Evolutionary conservation across 2,113 vertebrate genomes (phyloP).

Genomic region (Gnathonemus longibarbis): DNA sequence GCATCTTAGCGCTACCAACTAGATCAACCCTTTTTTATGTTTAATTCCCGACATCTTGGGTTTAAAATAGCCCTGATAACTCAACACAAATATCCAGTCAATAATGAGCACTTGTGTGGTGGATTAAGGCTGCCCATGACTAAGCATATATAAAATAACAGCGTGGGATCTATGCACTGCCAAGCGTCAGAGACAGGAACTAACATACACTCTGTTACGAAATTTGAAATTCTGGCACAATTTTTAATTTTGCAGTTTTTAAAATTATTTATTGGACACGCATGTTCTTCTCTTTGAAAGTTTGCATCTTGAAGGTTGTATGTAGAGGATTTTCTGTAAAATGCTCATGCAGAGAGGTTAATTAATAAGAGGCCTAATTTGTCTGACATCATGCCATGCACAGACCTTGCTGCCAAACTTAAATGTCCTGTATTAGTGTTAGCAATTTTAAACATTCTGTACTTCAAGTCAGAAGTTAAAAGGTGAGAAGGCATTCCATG

Average conservation of each 20-base stretch:
- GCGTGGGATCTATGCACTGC: not conserved
- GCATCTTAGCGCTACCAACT: not conserved
- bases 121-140: not conserved
- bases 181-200: not conserved
- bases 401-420: not conserved
- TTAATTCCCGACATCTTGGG: not conserved
- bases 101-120: not conserved
- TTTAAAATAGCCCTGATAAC: not conserved
- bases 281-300: not conserved
- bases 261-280: not conserved
- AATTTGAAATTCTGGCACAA: not conserved
- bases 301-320: not conserved
- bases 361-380: constrained; percentile 21
- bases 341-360: constrained; percentile 48
- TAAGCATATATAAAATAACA: not conserved
- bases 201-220: not conserved
- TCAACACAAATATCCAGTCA: not conserved
- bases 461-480: not conserved
- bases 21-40: not conserved
- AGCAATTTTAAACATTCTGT: not conserved
- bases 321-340: constrained; percentile 11
- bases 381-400: not conserved
- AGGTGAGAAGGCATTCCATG: not conserved
- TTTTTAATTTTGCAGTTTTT: not conserved
- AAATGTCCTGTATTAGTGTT: not conserved